These are phyloP conservation scores for Berghia stephanieae DNA, from an alignment of 1,140 invertebrate genomes.

Conservation along the genomic window DNA sequence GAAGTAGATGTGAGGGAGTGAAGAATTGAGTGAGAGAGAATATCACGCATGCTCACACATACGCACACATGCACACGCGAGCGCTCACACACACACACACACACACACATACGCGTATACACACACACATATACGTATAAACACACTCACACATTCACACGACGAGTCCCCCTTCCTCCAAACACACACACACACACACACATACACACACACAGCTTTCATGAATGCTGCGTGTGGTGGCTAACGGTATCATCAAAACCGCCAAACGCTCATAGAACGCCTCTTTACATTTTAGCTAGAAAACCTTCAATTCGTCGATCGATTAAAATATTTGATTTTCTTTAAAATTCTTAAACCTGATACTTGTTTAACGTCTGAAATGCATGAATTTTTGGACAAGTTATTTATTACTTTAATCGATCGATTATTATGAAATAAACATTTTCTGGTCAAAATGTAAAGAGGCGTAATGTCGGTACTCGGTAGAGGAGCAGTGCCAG, in stretches of 20 bases:
- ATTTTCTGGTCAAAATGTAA: too few species aligned
- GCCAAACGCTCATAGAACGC: neutral
- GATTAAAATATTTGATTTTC: neutral
- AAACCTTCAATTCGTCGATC: neutral
- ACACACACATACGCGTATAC: neutral
- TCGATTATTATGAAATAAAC: too few species aligned
- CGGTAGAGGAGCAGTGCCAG: too few species aligned
- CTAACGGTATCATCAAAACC: too few species aligned
- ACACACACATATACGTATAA: constrained; percentile 9
- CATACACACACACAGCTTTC: constrained; percentile 14
- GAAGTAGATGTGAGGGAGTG: neutral
- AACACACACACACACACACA: neutral
- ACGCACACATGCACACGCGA: neutral
- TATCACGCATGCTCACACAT: neutral
- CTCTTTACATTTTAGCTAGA: neutral
- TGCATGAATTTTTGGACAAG: too few species aligned
- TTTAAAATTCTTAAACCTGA: neutral
- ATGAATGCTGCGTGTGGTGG: too few species aligned
- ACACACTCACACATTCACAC: neutral
- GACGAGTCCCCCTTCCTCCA: neutral
- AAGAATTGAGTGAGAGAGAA: neutral
- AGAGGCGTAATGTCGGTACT: too few species aligned
- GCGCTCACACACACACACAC: neutral
- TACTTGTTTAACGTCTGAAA: neutral
- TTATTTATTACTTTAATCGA: too few species aligned